Base-by-base conservation (phyloP, 1,140 invertebrate species). In the Ooceraea biroi region DNA sequence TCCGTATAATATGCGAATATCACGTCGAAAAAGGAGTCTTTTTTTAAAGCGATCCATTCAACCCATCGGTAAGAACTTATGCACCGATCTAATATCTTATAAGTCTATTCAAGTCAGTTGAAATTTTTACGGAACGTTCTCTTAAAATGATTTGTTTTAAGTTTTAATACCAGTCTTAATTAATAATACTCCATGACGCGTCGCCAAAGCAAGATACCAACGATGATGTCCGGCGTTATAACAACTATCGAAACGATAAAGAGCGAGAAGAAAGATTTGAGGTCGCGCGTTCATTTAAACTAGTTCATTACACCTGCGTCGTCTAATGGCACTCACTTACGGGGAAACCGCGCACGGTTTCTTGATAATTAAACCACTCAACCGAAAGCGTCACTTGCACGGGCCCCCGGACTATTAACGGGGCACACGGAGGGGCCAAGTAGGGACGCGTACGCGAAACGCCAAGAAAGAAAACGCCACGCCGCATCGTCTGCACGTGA, bases 221-320 rank as follows among this genome's bases (percentile, higher is more conserved):
- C n/a, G n/a, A n/a, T n/a, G n/a, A n/a, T n/a, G n/a, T n/a, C n/a
- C n/a, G 36, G 36, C 36, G 72, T 80, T 84, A 87, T 82, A 89
- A 87, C 85, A 90, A 89, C 88, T 83, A 78, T 58, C 46, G 36
- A 50, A 65, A 50, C 58, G 69, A 55, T 69, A 72, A 78, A 25
- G 36, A 11, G 41, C 22, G 27, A 65, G 19, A 25, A 77, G 69
- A 44, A 44, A 77, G 44, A 50, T 52, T 69, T 55, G 68, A 41
- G 65, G 61, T 48, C 41, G 57, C 22, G 46, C 60, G 57, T 63
- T 89, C 86, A 66, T 89, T 7, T 88, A 88, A 88, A 85, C 84
- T 76, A 84, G 82, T 88, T 88, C 86, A 84, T 89, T 89, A 88
- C 84, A 88, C 84, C 65, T 85, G 76, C 73, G 69, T 80, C 68